Percentiles rank a stretch among this genome's conserved stretches.
These are phyloP conservation scores for Meleagris gallopavo DNA, from an alignment of 2,113 vertebrate species.

Conservation along the genomic window DNA sequence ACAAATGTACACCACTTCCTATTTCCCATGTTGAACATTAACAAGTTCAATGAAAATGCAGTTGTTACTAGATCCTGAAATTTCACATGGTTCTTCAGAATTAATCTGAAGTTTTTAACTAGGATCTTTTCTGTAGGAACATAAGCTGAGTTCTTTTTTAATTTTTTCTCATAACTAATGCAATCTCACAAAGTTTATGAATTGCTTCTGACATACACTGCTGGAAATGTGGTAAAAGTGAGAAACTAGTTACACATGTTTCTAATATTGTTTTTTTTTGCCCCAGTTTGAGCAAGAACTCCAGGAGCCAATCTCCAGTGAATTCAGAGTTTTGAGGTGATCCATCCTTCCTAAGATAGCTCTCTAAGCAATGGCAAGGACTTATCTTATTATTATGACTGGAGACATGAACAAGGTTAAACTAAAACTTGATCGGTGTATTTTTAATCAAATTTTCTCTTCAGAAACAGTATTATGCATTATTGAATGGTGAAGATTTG, in stretches of 20 bases:
- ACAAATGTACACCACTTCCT: neutral
- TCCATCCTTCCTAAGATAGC: neutral
- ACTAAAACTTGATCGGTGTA: neutral
- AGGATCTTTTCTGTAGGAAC: neutral
- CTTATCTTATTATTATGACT: neutral
- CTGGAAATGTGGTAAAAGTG: neutral
- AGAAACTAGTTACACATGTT: neutral
- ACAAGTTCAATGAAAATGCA: neutral
- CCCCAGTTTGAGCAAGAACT: too few species aligned
- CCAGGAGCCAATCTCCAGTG: neutral
- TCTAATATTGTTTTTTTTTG: neutral
- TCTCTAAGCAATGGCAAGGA: neutral
- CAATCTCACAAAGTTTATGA: accelerated
- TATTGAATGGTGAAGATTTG: neutral
- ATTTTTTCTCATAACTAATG: neutral
- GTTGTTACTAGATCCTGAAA: neutral
- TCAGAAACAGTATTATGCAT: neutral
- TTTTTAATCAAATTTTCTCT: neutral
- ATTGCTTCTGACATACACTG: neutral
- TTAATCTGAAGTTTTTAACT: neutral
- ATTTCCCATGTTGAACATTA: neutral
- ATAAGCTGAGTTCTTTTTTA: neutral
- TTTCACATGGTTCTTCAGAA: neutral
- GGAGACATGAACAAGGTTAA: neutral
- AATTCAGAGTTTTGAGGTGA: neutral